Evolutionary conservation across 2,797 vertebrate species (phyloP).

Genomic region (Scolopax bukidnonensis): DNA sequence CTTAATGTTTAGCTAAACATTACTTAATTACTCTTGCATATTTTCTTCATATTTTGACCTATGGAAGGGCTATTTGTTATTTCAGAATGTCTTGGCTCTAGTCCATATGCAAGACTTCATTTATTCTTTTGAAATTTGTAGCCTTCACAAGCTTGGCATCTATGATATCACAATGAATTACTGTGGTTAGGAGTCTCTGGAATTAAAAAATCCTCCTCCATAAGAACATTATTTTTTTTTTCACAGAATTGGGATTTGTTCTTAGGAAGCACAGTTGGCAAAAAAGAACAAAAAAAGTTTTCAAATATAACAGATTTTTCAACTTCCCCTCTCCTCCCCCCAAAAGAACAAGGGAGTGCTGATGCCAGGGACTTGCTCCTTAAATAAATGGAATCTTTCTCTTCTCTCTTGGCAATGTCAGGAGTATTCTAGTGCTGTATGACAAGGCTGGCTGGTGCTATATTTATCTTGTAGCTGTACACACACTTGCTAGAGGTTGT

Average conservation of each 20-base stretch:
- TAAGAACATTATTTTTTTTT: conserved; percentile 6
- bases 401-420: conserved; percentile 63
- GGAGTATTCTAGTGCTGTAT: conserved; percentile 68
- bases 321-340: accelerated
- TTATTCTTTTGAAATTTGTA: conserved; percentile 65
- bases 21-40: neutral
- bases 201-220: neutral
- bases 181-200: conserved; percentile 43
- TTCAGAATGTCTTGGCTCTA: conserved; percentile 50
- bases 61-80: conserved; percentile 32
- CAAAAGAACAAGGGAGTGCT: conserved; percentile 27
- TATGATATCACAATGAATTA: conserved; percentile 47
- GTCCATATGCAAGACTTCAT: conserved; percentile 51
- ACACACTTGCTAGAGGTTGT: conserved; percentile 45
- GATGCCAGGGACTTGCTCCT: conserved; percentile 32
- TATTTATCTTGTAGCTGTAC: conserved; percentile 72
- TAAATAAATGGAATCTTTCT: conserved; percentile 70
- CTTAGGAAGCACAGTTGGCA: conserved; percentile 17
- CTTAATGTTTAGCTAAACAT: conserved; percentile 28
- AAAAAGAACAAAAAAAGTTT: neutral
- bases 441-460: conserved; percentile 68
- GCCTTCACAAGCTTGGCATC: conserved; percentile 50
- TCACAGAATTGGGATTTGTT: conserved; percentile 22
- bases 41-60: conserved; percentile 37
- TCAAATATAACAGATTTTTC: conserved; percentile 39